These are phyloP conservation scores for Montipora efflorescens DNA, from an alignment of 64 coral and sea anemone genomes.

Conservation along the genomic window DNA sequence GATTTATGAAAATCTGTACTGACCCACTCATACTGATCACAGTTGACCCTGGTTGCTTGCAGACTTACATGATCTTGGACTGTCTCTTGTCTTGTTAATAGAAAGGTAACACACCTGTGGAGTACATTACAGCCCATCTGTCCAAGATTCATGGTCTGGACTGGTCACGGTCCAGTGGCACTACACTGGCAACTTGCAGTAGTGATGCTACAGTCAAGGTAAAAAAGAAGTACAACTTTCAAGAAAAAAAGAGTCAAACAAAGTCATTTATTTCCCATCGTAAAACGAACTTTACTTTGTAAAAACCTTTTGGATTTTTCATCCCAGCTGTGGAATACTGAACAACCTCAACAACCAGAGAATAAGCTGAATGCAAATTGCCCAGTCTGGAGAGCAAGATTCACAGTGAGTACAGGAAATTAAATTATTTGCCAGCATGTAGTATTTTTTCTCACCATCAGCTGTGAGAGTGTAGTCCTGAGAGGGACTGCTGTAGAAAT, in stretches of 20 bases:
- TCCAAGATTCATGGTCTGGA: slow-evolving; percentile 96
- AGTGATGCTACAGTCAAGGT: slow-evolving; percentile 95
- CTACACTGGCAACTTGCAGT: slow-evolving; percentile 90
- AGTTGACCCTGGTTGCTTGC: no score
- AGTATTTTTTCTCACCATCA: background rate
- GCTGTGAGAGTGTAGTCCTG: no score
- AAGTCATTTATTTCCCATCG: no score
- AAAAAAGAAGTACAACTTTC: no score
- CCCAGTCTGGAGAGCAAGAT: slow-evolving; percentile 91
- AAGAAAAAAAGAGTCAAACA: no score
- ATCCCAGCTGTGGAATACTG: slow-evolving; percentile 87
- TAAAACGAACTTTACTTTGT: background rate
- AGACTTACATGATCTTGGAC: background rate
- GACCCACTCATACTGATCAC: no score
- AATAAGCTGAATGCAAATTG: slow-evolving; percentile 75
- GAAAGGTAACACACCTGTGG: slow-evolving; percentile 96
- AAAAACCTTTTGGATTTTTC: background rate
- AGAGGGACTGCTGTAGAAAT: no score
- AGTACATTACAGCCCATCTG: slow-evolving; percentile 95
- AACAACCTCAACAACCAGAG: slow-evolving; percentile 85
- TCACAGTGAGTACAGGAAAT: slow-evolving; percentile 59
- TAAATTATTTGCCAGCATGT: background rate
- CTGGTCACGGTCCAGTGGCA: slow-evolving; percentile 84
- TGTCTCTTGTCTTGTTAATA: background rate
- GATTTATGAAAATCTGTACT: no score